Base-by-base conservation (phyloP, 2,113 vertebrate genomes). In the Gasterosteus nipponicus region DNA sequence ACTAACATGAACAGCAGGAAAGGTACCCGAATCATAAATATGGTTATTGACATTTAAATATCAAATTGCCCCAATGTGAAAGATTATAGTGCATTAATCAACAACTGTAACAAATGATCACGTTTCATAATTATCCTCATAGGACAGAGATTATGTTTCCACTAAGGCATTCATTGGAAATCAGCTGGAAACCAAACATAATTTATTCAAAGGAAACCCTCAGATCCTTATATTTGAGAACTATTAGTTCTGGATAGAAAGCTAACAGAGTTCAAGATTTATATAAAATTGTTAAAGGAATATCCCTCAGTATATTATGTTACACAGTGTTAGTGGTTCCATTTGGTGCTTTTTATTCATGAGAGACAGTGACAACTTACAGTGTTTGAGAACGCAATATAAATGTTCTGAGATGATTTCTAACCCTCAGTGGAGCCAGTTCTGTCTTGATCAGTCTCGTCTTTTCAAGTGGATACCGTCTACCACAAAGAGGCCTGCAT, bases 401-500 rank as follows among this genome's bases (percentile, higher is more conserved):
- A 75, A 82, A 78, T 33, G 62, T 73, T 29, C 51, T 22, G 42
- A 66, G 69, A 80, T 26, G 69, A 19, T 5, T 73, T 70, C 41
- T n/a, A 26, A 69, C 29, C 74, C 46, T 58, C 65, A 46, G 39
- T 47, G 69, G 63, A 81, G 38, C 56, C 60, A 78, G 75, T 58
- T 18, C 14, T 46, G 57, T 61, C 4, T 35, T 7, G 29, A 18
- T 54, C 33, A 19, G 26, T 62, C 62, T 67, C 29, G 39, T 84
- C 75, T 76, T 77, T 12, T 83, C 46, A 59, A 82, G 86, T 69
- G 75, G 68, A 67, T 29, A 22, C 51, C 11, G 29, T 69, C 19
- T 12, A 64, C 75, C 72, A 49, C 72, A 77, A 49, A 79, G 64
- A 59, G 42, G 69, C 65, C 78, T 84, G 86, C 41, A 10, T 62